These are phyloP conservation scores for Amblyjoppa proteus DNA, from an alignment of 2,888 invertebrate species.

Conservation along the genomic window DNA sequence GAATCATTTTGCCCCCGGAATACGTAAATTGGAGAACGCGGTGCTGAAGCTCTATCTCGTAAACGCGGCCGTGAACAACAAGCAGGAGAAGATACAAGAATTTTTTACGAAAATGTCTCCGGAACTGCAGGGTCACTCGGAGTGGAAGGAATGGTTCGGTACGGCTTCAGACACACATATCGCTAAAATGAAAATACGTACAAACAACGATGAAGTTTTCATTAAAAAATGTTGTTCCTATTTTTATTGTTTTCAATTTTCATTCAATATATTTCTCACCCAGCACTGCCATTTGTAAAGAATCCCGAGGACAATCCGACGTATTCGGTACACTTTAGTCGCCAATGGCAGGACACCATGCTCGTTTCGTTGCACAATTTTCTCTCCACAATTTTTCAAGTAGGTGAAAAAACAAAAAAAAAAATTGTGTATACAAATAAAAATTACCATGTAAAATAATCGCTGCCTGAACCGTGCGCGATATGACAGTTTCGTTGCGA, in stretches of 20 bases:
- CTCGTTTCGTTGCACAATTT: conserved; percentile 96
- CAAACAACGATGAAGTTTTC: conserved; percentile 34
- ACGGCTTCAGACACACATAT: conserved; percentile 81
- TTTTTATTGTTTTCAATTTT: conserved; percentile 37
- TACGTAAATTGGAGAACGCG: conserved; percentile 94
- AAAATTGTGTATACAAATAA: not conserved
- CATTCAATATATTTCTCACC: conserved; percentile 35
- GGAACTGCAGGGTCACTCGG: conserved; percentile 94
- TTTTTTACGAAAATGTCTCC: conserved; percentile 95
- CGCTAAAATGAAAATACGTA: conserved; percentile 13
- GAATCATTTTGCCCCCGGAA: conserved; percentile 92
- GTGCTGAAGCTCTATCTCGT: conserved; percentile 96
- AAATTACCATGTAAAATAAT: not conserved
- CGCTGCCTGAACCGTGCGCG: no score
- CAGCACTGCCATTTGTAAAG: conserved; percentile 96
- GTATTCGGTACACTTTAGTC: conserved; percentile 95
- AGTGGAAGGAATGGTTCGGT: conserved; percentile 99
- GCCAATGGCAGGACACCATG: conserved; percentile 98
- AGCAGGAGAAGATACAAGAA: conserved; percentile 94
- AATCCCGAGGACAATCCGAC: conserved; percentile 96
- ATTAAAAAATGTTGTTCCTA: conserved; percentile 25
- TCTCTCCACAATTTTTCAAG: conserved; percentile 94
- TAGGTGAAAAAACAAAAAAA: conserved; percentile 76
- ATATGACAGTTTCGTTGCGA: not conserved
- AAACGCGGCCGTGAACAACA: conserved; percentile 93